Percentiles rank a stretch among this genome's conserved stretches.
Conservation (phyloP, 2,888 invertebrate species). For the Ochropleura leucogaster region DNA sequence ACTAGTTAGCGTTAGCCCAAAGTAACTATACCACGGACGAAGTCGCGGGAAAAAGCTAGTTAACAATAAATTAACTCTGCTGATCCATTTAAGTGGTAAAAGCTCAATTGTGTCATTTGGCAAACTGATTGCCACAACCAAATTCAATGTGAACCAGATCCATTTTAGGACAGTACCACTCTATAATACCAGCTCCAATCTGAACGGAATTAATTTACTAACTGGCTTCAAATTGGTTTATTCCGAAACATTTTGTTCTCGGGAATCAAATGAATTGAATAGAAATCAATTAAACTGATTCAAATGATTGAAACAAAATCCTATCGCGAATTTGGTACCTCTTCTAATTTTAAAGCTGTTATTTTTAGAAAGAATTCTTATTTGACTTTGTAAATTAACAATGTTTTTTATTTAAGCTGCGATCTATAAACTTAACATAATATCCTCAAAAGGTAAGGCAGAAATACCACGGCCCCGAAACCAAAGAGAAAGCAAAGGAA, state of each 20-base stretch:
- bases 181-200: conserved; percentile 43
- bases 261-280: conserved; percentile 35
- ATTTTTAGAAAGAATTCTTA: background rate
- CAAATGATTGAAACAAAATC: conserved; percentile 25
- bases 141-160: conserved; percentile 34
- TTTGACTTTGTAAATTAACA: background rate
- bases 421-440: too few species aligned
- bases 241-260: conserved; percentile 40
- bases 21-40: too few species aligned
- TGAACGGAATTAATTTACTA: conserved; percentile 48
- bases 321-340: background rate
- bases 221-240: conserved; percentile 47
- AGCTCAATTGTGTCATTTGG: conserved; percentile 23
- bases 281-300: conserved; percentile 42
- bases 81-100: background rate
- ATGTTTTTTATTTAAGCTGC: background rate
- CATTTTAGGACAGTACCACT: conserved; percentile 21
- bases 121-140: conserved; percentile 38
- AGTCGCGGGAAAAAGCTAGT: too few species aligned
- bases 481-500: too few species aligned
- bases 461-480: too few species aligned
- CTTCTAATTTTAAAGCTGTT: background rate
- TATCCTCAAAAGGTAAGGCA: too few species aligned
- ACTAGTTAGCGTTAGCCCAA: too few species aligned
- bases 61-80: background rate